Evolutionary conservation across 2,888 invertebrate genomes (phyloP).

Genomic region (Bellardia bayeri): DNA sequence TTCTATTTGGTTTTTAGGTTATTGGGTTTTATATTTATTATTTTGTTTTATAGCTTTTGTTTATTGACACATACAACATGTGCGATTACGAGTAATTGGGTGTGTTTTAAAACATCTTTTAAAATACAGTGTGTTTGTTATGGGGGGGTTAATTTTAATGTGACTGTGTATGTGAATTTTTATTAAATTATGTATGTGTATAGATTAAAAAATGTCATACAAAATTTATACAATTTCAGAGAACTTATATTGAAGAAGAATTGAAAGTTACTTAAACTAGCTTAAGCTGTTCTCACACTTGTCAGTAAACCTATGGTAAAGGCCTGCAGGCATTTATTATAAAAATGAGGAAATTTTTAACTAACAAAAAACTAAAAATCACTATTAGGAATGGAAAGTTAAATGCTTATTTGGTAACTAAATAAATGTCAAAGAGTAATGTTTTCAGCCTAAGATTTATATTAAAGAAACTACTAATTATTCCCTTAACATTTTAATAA

Average conservation of each 20-base stretch:
- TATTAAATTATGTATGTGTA: neutral
- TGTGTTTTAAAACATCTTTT: slow-evolving; percentile 34
- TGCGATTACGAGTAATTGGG: slow-evolving; percentile 22
- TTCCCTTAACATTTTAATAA: too few relatives aligned
- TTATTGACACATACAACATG: slow-evolving; percentile 25
- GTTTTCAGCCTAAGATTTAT: too few relatives aligned
- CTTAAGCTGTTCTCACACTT: too few relatives aligned
- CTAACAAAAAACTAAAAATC: too few relatives aligned
- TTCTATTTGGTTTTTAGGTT: slow-evolving; percentile 48
- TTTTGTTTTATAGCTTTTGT: slow-evolving; percentile 18
- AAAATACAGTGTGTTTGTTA: neutral
- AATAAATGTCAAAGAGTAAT: too few relatives aligned
- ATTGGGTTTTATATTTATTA: slow-evolving; percentile 40
- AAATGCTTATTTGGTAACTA: too few relatives aligned
- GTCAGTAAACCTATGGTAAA: too few relatives aligned
- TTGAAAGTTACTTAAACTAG: too few relatives aligned
- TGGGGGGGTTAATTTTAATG: neutral
- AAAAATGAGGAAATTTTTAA: too few relatives aligned
- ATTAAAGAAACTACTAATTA: too few relatives aligned
- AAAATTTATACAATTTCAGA: neutral
- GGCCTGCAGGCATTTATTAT: too few relatives aligned
- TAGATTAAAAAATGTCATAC: neutral
- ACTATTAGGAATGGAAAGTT: too few relatives aligned
- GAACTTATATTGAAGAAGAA: neutral
- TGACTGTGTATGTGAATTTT: neutral